Base-by-base conservation (phyloP, 2,797 vertebrate genomes). In the Cercopithecus mitis region DNA sequence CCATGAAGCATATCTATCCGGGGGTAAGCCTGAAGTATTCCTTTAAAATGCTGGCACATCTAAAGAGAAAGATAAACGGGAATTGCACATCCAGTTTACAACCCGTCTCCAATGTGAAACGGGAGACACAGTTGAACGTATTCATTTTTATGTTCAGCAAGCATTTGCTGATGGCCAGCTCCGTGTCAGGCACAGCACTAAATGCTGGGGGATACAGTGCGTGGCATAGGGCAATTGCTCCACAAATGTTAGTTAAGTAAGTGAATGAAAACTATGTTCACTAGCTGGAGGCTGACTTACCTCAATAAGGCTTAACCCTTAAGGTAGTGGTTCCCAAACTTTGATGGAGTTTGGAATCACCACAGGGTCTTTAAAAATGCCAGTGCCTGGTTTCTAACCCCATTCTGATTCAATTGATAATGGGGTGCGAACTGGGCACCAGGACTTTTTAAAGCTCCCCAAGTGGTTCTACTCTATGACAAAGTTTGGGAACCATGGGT, bases 361-460 rank as follows among this genome's bases (percentile, higher is more conserved):
- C 24, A 19, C 55, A 30, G 24, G 70, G 43, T 55, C 15, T 82
- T 83, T 55, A 39, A 20, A 93, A 91, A 58, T 36, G 5, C 52
- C 39, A 15, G 58, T 67, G 39, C 41, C 22, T 61, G 33, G 7
- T 13, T 82, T 12, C 20, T 17, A 77, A 4, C 22, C 64, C 14
- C 13, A 50, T 77, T 88, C 67, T 64, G 73, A 57, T 88, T 81
- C 93, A 39, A 43, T 82, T 81, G 36, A 33, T 70, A 10, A 10
- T 64, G 43, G 27, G 17, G 12, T 64, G 3, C 17, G 73, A 87
- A 81, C 33, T 75, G 39, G 79, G 9, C 27, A 73, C 90, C 24
- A 52, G 22, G 25, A 24, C 73, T 79, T 95, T 96, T 93, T 58
- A 86, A 97, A 95, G 25, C 45, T 92, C 11, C 45, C 81, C 25